Conservation (phyloP, 2,888 invertebrate genomes). For the Ypsolopha sequella region DNA sequence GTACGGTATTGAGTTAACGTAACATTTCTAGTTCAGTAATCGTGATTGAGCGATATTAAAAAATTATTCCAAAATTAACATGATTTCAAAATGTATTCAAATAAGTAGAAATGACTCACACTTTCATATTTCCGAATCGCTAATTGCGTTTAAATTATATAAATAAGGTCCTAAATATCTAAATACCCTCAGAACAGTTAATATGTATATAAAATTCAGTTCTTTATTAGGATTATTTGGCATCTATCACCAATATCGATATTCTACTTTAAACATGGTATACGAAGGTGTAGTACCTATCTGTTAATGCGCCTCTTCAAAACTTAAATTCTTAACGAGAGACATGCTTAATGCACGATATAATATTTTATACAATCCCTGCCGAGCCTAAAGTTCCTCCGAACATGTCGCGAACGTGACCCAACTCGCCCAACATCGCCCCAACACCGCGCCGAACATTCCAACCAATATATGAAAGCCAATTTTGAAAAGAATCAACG, state of each 20-base stretch:
- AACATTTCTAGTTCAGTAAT: background rate
- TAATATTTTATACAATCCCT: conserved; percentile 40
- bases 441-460: background rate
- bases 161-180: conserved; percentile 58
- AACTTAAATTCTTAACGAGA: conserved; percentile 42
- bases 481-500: no score
- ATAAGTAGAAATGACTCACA: conserved; percentile 25
- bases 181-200: conserved; percentile 68
- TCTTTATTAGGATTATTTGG: conserved; percentile 71
- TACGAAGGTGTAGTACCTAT: conserved; percentile 63
- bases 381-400: conserved; percentile 65
- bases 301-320: conserved; percentile 49
- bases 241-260: conserved; percentile 66
- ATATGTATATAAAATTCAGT: conserved; percentile 70
- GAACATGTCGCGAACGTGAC: conserved; percentile 10
- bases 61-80: conserved; percentile 9
- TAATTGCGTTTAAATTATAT: conserved; percentile 30
- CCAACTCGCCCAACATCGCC: conserved; percentile 34
- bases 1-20: conserved; percentile 28
- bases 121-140: conserved; percentile 6
- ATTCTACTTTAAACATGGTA: conserved; percentile 63
- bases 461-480: background rate
- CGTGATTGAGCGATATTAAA: background rate
- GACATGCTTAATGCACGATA: conserved; percentile 24
- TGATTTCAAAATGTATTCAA: background rate